Conservation (phyloP, 1,140 invertebrate species). For the Aphis gossypii region DNA sequence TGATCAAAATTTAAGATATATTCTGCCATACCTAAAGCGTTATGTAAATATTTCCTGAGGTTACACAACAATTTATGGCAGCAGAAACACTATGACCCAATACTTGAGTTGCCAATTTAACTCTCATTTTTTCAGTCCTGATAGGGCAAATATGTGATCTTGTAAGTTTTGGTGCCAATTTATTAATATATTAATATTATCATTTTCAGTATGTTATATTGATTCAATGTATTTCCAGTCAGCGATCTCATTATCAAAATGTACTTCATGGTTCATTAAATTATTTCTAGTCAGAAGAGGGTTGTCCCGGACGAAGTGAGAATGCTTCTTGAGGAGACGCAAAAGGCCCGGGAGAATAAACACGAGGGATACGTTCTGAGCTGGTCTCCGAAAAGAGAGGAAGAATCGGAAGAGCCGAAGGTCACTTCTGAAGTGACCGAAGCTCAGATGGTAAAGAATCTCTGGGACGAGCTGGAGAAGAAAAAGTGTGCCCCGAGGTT, state of each 20-base stretch:
- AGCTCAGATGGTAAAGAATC: too few species aligned
- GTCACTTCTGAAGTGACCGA: too few species aligned
- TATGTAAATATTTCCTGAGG: background rate
- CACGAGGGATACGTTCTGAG: too few species aligned
- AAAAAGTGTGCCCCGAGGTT: too few species aligned
- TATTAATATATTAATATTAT: background rate
- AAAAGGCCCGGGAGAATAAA: too few species aligned
- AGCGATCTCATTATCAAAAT: background rate
- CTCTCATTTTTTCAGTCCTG: background rate
- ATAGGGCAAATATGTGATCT: background rate
- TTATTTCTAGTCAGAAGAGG: slow-evolving; percentile 13
- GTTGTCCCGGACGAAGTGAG: too few species aligned
- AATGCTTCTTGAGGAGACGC: too few species aligned
- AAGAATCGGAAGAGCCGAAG: too few species aligned
- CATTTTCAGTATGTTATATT: background rate
- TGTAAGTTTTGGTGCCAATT: slow-evolving; percentile 3
- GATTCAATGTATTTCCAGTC: background rate
- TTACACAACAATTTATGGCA: background rate
- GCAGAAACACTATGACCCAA: background rate
- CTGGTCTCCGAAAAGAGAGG: too few species aligned
- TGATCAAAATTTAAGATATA: slow-evolving; percentile 2
- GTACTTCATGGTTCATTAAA: slow-evolving; percentile 6
- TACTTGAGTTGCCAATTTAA: background rate
- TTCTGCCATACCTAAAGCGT: background rate
- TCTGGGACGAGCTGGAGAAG: too few species aligned